Conservation (phyloP, 2,888 invertebrate genomes). For the Mesorhabditis spiculigera region DNA sequence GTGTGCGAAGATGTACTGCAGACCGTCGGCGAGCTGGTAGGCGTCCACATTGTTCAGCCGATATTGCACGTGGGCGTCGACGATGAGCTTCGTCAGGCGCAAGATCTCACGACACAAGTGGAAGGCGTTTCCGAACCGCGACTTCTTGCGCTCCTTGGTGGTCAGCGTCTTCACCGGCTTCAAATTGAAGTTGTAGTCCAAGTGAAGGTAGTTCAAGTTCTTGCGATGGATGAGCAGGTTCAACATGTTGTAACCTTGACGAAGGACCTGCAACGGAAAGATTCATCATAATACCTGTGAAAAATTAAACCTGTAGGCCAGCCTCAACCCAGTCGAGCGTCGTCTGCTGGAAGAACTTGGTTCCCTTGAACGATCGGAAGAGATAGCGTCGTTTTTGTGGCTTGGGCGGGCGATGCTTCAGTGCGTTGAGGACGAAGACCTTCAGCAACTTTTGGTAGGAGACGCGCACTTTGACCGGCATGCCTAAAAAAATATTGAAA, state of each 20-base stretch:
- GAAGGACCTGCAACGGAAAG: slow-evolving; percentile 68
- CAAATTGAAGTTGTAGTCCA: slow-evolving; percentile 99
- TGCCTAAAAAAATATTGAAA: slow-evolving; percentile 25
- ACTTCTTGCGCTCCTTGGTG: slow-evolving; percentile 98
- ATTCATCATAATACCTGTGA: slow-evolving; percentile 9
- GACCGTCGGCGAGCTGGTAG: slow-evolving; percentile 90
- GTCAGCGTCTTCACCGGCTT: slow-evolving; percentile 99
- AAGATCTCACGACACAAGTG: slow-evolving; percentile 97
- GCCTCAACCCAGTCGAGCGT: slow-evolving; percentile 99
- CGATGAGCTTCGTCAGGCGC: slow-evolving; percentile 93
- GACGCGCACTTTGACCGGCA: slow-evolving; percentile 94
- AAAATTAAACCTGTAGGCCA: slow-evolving; percentile 73
- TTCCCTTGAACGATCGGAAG: slow-evolving; percentile 97
- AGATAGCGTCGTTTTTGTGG: slow-evolving; percentile 97
- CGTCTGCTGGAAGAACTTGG: slow-evolving; percentile 99
- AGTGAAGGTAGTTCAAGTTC: slow-evolving; percentile 96
- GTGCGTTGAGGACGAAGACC: slow-evolving; percentile 93
- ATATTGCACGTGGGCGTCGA: slow-evolving; percentile 98
- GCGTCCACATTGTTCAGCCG: slow-evolving; percentile 98
- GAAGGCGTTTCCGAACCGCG: slow-evolving; percentile 77
- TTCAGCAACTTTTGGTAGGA: slow-evolving; percentile 98
- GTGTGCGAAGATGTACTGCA: slow-evolving; percentile 98
- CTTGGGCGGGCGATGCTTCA: slow-evolving; percentile 95
- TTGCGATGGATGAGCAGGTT: slow-evolving; percentile 97
- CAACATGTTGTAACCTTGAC: slow-evolving; percentile 99